Evolutionary conservation across 2,113 vertebrate genomes (phyloP), one percentile per base, ranked within the genome.

Genomic region (Sclerurus mexicanus): DNA sequence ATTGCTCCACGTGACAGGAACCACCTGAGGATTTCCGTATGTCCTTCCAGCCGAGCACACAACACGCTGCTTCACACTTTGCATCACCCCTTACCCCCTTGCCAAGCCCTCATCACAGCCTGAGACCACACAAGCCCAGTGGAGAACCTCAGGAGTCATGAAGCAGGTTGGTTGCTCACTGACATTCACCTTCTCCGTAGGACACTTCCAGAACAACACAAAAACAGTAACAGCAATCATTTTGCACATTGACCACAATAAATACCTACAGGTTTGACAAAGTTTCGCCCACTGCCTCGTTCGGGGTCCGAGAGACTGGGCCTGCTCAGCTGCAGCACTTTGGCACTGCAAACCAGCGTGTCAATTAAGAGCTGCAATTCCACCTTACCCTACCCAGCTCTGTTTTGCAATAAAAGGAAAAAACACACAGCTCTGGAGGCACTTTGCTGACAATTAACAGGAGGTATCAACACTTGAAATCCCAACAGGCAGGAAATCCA

Each of bases 161-260:
- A 95, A 96, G 89, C 55, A 78, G 92, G 64, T 27, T 37, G 67
- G 75, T 50, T 33, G 21, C 87, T 91, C 15, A 6, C 68, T 86
- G 96, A 96, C 87, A 97, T 97, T 98, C 28, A 30, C 64, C 90
- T 91, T 21, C 93, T 75, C 90, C 67, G 46, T 1, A 86, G 77
- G 74, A 40, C 87, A 35, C 27, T 50, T 73, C 58, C 77, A 89
- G 56, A 66, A 33, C 62, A 75, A 46, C 13, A 7, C 11, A 24
- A 33, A 58, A 89, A 19, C 30, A 46, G 31, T 4, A 50, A 74
- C 40, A 63, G 50, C 1, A 37, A 55, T 21, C 28, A 35, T 2
- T 25, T 30, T 19, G 25, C 44, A 9, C 0, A 25, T 73, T 20
- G 75, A 22, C 52, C 28, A 85, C 33, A 73, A 19, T 3, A 89